Conservation (phyloP, 2,113 vertebrate species). For the Haliaeetus leucogaster region DNA sequence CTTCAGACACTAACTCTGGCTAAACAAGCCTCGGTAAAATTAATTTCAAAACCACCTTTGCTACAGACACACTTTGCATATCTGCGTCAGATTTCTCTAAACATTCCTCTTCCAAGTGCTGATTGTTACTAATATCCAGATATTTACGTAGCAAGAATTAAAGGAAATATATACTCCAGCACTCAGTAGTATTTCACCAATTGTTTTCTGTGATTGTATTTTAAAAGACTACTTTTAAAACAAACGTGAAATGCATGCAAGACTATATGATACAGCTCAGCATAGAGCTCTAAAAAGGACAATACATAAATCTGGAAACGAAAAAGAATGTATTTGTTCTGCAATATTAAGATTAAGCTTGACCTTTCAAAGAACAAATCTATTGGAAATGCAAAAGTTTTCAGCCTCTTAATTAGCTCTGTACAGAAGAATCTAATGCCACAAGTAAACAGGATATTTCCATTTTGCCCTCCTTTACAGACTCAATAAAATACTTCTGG, state of each 20-base stretch:
- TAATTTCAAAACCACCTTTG: not conserved
- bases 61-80: not conserved
- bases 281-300: not conserved
- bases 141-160: not conserved
- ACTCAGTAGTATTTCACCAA: not conserved
- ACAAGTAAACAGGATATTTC: not conserved
- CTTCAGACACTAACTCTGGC: not conserved
- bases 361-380: constrained; percentile 10
- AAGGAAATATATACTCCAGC: not conserved
- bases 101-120: not conserved
- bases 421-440: not conserved
- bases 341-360: not conserved
- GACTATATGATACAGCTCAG: not conserved
- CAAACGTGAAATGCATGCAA: not conserved
- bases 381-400: not conserved
- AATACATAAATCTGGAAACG: not conserved
- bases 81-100: not conserved
- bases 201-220: not conserved
- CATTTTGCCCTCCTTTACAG: not conserved
- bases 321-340: not conserved
- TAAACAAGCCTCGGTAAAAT: not conserved
- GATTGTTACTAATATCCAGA: not conserved
- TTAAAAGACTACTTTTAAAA: not conserved
- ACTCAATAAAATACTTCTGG: not conserved
- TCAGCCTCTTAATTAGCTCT: not conserved